Percentiles rank a stretch among this genome's conserved stretches.
These are phyloP conservation scores for Microctenopoma stevenorrisi DNA, from an alignment of 2,797 vertebrate genomes.

Conservation along the genomic window DNA sequence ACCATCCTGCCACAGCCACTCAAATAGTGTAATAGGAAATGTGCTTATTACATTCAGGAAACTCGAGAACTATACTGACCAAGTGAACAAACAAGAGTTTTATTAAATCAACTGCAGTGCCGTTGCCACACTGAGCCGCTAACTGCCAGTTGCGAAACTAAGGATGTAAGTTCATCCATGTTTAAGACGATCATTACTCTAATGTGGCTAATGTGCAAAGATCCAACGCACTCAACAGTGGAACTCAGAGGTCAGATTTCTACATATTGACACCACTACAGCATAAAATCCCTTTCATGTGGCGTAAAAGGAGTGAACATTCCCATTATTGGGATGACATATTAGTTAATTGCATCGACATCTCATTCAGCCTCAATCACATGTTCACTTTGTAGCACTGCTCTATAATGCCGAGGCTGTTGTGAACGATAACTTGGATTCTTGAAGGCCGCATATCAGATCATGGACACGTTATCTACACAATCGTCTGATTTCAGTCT, in stretches of 20 bases:
- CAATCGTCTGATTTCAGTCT: constrained; percentile 38
- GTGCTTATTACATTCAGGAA: constrained; percentile 1
- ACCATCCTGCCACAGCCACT: neutral
- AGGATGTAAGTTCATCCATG: neutral
- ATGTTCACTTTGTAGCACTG: constrained; percentile 27
- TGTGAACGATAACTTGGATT: constrained; percentile 3
- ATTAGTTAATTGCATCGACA: constrained; percentile 31
- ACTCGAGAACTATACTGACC: neutral
- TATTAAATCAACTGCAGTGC: neutral
- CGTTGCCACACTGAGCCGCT: neutral
- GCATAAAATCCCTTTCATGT: constrained; percentile 26
- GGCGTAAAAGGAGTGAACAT: constrained; percentile 30
- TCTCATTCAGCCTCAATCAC: constrained; percentile 29
- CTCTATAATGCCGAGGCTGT: constrained; percentile 1
- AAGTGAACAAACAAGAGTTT: neutral
- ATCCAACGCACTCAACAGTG: constrained; percentile 19
- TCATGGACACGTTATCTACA: constrained; percentile 21
- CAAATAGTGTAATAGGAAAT: neutral
- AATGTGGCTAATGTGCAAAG: constrained; percentile 3
- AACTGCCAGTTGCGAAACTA: neutral
- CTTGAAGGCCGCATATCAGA: constrained; percentile 33
- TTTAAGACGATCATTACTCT: neutral
- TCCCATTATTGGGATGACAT: constrained; percentile 18
- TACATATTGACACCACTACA: constrained; percentile 1
- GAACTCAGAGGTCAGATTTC: constrained; percentile 17